Conservation (phyloP, 2,888 invertebrate species). For the Drosophila vallismaia region DNA sequence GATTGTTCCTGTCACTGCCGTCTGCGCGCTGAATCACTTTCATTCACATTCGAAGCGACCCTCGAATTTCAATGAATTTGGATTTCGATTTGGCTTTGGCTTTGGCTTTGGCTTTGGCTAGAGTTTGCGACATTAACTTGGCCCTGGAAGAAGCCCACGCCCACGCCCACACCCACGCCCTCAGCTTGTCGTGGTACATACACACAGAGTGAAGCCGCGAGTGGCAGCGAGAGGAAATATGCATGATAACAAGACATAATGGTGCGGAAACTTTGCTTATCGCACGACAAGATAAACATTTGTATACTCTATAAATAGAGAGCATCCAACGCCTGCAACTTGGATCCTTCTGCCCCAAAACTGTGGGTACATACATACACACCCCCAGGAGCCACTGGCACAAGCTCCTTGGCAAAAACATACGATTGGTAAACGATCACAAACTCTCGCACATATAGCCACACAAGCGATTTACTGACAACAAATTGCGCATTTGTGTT, state of each 20-base stretch:
- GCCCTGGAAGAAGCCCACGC: slow-evolving; percentile 58
- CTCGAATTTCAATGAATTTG: slow-evolving; percentile 47
- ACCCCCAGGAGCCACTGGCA: slow-evolving; percentile 3
- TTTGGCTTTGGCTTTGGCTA: slow-evolving; percentile 44
- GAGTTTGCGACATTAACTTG: slow-evolving; percentile 45
- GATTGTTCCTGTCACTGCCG: not conserved
- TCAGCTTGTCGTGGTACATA: slow-evolving; percentile 14
- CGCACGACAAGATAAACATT: not conserved
- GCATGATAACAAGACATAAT: slow-evolving; percentile 20
- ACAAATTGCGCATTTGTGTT: slow-evolving; percentile 64
- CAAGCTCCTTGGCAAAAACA: slow-evolving; percentile 10
- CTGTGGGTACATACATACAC: slow-evolving; percentile 45
- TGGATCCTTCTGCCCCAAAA: slow-evolving; percentile 27
- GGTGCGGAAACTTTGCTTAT: slow-evolving; percentile 12
- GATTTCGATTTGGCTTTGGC: slow-evolving; percentile 36
- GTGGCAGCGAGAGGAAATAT: slow-evolving; percentile 7
- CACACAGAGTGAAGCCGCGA: slow-evolving; percentile 26
- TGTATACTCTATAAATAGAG: not conserved
- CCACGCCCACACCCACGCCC: slow-evolving; percentile 65
- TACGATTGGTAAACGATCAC: not conserved
- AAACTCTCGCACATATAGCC: not conserved
- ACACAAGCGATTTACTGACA: slow-evolving; percentile 31
- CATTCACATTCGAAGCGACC: slow-evolving; percentile 28
- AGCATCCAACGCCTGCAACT: not conserved
- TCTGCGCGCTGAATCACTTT: slow-evolving; percentile 60